These are phyloP conservation scores for Hipparchia semele DNA, from an alignment of 2,888 invertebrate genomes.

Conservation along the genomic window DNA sequence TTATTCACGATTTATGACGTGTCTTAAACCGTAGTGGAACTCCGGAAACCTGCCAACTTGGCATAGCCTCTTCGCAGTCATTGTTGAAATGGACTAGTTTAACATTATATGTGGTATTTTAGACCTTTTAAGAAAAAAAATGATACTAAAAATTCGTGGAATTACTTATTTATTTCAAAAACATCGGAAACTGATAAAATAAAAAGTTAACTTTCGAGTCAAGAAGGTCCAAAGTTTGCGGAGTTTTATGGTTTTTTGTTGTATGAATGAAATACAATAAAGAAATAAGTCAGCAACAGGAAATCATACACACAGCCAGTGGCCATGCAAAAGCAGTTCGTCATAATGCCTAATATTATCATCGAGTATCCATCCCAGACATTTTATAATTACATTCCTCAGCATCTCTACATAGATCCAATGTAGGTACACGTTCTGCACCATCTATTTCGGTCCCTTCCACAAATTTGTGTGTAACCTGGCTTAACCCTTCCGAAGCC, in stretches of 20 bases:
- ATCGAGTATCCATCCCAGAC: not conserved
- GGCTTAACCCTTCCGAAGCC: slow-evolving; percentile 46
- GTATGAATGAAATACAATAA: too few species aligned
- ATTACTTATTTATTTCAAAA: too few species aligned
- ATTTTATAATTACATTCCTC: slow-evolving; percentile 1
- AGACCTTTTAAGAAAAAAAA: too few species aligned
- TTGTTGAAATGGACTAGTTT: not conserved
- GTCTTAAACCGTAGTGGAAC: not conserved
- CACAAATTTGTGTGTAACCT: slow-evolving; percentile 48
- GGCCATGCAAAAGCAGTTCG: not conserved
- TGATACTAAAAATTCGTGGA: too few species aligned
- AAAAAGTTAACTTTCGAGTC: too few species aligned
- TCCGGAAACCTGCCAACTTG: slow-evolving; percentile 6
- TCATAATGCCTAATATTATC: not conserved
- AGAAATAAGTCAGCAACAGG: too few species aligned
- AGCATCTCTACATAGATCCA: not conserved
- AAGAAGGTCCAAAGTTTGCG: too few species aligned
- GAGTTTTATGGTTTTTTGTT: too few species aligned
- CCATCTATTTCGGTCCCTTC: slow-evolving; percentile 15
- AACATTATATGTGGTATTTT: too few species aligned
- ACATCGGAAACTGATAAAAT: too few species aligned
- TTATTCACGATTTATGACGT: slow-evolving; percentile 13
- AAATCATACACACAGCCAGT: too few species aligned
- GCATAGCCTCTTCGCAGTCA: not conserved
- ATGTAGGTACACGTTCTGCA: not conserved